Percentiles rank a stretch among this genome's conserved stretches.
phyloP scores from a whole-genome alignment of 2,113 vertebrate genomes.

The Callospermophilus lateralis region DNA sequence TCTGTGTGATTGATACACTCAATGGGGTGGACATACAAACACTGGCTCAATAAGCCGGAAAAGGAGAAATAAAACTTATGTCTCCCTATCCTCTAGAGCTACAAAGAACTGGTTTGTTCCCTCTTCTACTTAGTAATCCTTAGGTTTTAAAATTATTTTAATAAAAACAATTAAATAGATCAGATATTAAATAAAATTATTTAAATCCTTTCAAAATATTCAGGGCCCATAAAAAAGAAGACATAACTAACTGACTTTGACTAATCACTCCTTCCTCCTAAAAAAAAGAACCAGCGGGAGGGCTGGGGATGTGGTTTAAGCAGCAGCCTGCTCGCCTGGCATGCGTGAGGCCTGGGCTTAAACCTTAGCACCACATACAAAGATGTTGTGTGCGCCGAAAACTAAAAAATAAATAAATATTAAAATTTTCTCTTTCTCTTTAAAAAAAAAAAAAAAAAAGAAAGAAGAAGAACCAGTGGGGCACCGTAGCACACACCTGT shows the following conservation, averaged over 20 bases:
- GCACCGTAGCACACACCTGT: too few species aligned
- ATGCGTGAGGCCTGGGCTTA: accelerated
- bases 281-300: background rate
- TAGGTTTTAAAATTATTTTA: background rate
- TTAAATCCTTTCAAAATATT: background rate
- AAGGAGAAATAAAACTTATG: background rate
- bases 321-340: too few species aligned
- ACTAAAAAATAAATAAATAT: too few species aligned
- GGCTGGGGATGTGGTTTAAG: too few species aligned
- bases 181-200: constrained; percentile 8
- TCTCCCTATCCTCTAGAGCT: background rate
- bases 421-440: too few species aligned
- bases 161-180: background rate
- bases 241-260: background rate
- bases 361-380: too few species aligned
- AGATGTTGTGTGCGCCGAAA: too few species aligned
- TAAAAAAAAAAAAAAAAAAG: too few species aligned
- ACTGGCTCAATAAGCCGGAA: background rate
- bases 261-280: background rate
- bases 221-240: background rate
- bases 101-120: background rate
- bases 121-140: background rate
- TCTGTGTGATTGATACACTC: background rate
- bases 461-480: too few species aligned
- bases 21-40: background rate